These are phyloP conservation scores for Stenotaenia linearis DNA, from an alignment of 2,888 invertebrate species.

Conservation along the genomic window DNA sequence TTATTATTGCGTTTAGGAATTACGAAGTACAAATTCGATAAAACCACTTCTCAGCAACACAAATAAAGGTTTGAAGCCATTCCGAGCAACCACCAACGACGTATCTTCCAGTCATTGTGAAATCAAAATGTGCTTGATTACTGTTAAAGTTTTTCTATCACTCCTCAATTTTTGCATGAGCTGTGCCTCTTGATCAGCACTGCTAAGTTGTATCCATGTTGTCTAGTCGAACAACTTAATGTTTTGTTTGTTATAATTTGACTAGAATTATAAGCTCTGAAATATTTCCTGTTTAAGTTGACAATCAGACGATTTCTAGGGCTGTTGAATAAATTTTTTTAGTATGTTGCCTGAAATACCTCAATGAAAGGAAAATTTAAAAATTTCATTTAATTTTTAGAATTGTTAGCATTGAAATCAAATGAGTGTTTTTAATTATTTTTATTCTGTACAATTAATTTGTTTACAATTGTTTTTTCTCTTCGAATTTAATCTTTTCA, in stretches of 20 bases:
- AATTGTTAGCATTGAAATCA: neutral
- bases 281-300: neutral
- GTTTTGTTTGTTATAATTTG: neutral
- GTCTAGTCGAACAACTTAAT: neutral
- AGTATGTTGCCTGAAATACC: neutral
- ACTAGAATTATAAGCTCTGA: neutral
- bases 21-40: neutral
- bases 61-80: neutral
- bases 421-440: neutral
- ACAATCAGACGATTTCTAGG: neutral
- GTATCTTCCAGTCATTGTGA: conserved; percentile 5
- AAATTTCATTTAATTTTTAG: neutral
- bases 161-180: neutral
- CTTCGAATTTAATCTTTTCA: neutral
- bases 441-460: neutral
- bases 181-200: neutral
- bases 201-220: neutral
- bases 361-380: neutral
- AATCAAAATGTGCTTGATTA: neutral
- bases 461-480: neutral
- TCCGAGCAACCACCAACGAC: conserved; percentile 7
- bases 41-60: neutral
- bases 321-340: neutral
- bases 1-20: neutral
- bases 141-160: neutral